Conservation (phyloP, 1,140 invertebrate species). For the Penaeus indicus region DNA sequence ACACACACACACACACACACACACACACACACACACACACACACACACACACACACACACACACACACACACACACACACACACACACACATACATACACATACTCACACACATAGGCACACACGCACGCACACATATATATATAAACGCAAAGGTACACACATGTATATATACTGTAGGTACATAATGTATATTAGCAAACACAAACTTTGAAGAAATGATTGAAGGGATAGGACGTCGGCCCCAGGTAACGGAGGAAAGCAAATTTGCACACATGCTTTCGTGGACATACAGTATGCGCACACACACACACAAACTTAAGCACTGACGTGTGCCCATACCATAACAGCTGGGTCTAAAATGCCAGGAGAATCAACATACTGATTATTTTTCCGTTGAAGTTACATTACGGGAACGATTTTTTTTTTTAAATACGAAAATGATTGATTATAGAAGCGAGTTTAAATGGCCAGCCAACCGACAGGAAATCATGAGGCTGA, state of each 20-base stretch:
- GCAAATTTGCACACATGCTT: background rate
- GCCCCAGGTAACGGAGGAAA: background rate
- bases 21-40: slow-evolving; percentile 5
- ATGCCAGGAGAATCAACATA: no score
- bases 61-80: slow-evolving; percentile 10
- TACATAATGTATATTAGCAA: slow-evolving; percentile 8
- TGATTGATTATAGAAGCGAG: no score
- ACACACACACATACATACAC: slow-evolving; percentile 5
- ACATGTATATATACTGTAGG: background rate
- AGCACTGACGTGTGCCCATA: background rate
- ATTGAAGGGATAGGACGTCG: background rate
- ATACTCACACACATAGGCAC: background rate
- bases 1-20: background rate
- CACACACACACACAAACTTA: background rate
- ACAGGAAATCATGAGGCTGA: no score
- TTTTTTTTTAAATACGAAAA: no score
- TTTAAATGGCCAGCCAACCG: no score
- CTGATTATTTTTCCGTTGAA: no score
- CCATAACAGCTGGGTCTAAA: background rate
- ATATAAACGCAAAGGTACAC: background rate
- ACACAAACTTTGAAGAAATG: background rate
- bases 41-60: background rate
- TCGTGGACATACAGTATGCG: background rate
- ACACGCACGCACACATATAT: background rate
- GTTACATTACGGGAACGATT: no score